Percentiles rank a stretch among this genome's conserved stretches.
phyloP scores from a whole-genome alignment of 1,140 invertebrate species.

The Drosophila bifasciata region DNA sequence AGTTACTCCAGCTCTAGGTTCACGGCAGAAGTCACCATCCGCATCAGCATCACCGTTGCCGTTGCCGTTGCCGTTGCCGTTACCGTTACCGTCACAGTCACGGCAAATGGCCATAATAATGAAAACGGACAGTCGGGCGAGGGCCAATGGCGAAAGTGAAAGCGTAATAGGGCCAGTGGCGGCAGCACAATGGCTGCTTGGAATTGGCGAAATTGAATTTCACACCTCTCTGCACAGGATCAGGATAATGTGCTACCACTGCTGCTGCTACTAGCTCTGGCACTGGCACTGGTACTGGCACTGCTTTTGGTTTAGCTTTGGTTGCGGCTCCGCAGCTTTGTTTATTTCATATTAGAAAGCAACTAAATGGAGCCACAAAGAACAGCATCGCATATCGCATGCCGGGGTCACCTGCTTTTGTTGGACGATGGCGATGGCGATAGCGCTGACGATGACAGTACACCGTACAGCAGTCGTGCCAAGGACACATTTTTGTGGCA shows the following conservation, averaged over 20 bases:
- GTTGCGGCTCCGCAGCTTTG: conserved; percentile 23
- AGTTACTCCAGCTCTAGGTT: conserved; percentile 26
- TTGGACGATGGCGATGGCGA: conserved; percentile 8
- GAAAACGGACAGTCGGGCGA: conserved; percentile 50
- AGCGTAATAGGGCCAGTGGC: conserved; percentile 29
- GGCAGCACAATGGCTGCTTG: conserved; percentile 48
- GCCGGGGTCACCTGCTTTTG: conserved; percentile 3
- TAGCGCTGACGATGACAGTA: conserved; percentile 13
- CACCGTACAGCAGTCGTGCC: conserved; percentile 20
- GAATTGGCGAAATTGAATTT: conserved; percentile 70
- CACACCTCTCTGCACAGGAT: conserved; percentile 66
- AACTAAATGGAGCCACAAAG: conserved; percentile 43
- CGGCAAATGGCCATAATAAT: conserved; percentile 59
- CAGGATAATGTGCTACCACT: conserved; percentile 49
- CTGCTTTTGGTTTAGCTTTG: too few species aligned
- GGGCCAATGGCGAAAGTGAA: conserved; percentile 17
- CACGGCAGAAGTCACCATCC: conserved; percentile 42
- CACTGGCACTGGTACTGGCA: neutral
- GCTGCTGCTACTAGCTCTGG: neutral
- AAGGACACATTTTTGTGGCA: conserved; percentile 41
- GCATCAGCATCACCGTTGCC: conserved; percentile 12
- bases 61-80: conserved; percentile 1
- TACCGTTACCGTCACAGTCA: conserved; percentile 11
- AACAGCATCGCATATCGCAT: conserved; percentile 23
- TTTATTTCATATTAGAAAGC: conserved; percentile 55